A percentile compares a stretch with the other conserved stretches of the same genome.
phyloP scores from a whole-genome alignment of 2,888 invertebrate genomes.

The Bursaphelenchus okinawaensis region DNA sequence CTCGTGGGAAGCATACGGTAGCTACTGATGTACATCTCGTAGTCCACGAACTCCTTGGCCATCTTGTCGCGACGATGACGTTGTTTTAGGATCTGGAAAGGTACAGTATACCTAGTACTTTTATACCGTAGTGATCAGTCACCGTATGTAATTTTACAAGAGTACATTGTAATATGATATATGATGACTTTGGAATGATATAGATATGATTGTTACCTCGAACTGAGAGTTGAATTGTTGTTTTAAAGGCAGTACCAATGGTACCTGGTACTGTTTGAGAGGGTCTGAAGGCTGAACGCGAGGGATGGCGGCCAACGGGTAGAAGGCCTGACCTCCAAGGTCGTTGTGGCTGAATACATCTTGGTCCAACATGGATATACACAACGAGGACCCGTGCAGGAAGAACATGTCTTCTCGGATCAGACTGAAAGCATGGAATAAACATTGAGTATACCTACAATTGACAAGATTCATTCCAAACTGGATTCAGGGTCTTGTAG shows the following conservation, averaged over 20 bases:
- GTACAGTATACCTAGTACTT: not conserved
- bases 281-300: slow-evolving; percentile 17
- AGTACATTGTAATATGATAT: too few relatives aligned
- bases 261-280: slow-evolving; percentile 22
- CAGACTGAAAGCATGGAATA: slow-evolving; percentile 12
- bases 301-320: slow-evolving; percentile 25
- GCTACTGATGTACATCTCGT: slow-evolving; percentile 29
- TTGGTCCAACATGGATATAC: slow-evolving; percentile 46
- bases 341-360: slow-evolving; percentile 33
- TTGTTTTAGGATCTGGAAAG: slow-evolving; percentile 29
- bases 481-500: slow-evolving; percentile 36
- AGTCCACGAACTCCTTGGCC: slow-evolving; percentile 24
- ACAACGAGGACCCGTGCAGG: slow-evolving; percentile 40
- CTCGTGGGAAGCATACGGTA: slow-evolving; percentile 30
- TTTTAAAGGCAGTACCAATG: slow-evolving; percentile 21
- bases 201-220: too few relatives aligned
- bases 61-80: slow-evolving; percentile 23
- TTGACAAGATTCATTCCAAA: slow-evolving; percentile 39
- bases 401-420: slow-evolving; percentile 43
- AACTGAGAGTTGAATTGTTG: slow-evolving; percentile 25
- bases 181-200: too few relatives aligned
- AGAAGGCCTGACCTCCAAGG: slow-evolving; percentile 30
- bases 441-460: slow-evolving; percentile 24
- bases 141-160: too few relatives aligned
- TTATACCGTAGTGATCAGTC: not conserved